Conservation (phyloP, 1,140 invertebrate species). For the Pseudomyrmex pallidus region DNA sequence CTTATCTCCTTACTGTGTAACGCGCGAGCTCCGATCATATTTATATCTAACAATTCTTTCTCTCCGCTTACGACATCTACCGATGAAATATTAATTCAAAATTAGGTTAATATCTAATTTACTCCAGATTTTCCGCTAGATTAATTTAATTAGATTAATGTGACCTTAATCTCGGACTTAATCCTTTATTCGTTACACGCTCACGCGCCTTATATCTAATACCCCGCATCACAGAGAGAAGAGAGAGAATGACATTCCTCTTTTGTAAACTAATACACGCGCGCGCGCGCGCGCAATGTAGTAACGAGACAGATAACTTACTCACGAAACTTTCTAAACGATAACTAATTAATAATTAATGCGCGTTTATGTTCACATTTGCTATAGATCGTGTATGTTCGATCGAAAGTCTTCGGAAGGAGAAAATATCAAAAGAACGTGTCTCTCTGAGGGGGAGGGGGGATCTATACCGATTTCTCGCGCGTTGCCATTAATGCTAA, state of each 20-base stretch:
- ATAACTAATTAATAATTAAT: slow-evolving; percentile 62
- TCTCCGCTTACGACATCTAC: background rate
- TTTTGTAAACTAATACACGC: too few species aligned
- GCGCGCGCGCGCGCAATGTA: too few species aligned
- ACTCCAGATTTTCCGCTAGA: too few species aligned
- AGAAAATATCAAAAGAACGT: slow-evolving; percentile 32
- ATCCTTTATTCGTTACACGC: too few species aligned
- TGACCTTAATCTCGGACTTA: too few species aligned
- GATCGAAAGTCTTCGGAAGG: background rate
- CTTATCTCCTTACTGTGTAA: background rate
- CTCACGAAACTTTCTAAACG: slow-evolving; percentile 9
- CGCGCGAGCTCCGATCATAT: background rate
- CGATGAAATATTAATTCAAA: background rate
- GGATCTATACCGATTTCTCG: background rate
- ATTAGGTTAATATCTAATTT: background rate
- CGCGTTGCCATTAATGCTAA: slow-evolving; percentile 29
- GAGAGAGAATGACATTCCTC: too few species aligned
- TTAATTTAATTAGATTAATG: too few species aligned
- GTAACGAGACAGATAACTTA: background rate
- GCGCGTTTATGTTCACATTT: slow-evolving; percentile 12
- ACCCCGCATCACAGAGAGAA: too few species aligned
- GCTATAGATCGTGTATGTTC: background rate
- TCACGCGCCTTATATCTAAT: too few species aligned
- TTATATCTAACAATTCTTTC: background rate
- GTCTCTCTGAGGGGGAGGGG: background rate